A percentile compares a stretch with the other conserved stretches of the same genome.
Evolutionary conservation across 2,113 vertebrate genomes (phyloP).

Genomic region (Panthera uncia): DNA sequence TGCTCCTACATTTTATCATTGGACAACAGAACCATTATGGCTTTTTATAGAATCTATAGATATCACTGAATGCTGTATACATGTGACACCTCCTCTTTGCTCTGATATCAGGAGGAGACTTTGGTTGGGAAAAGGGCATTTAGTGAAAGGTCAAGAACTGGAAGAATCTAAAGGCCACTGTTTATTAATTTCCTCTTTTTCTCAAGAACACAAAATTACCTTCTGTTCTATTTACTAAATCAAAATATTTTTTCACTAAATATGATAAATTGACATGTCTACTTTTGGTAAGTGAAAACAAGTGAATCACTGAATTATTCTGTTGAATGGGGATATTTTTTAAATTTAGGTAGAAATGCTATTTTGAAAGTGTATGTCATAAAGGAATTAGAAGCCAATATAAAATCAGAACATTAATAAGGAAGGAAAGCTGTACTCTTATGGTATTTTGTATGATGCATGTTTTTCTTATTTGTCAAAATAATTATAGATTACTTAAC

Average conservation of each 20-base stretch:
- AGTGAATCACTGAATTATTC: conserved; percentile 20
- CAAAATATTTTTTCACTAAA: conserved; percentile 30
- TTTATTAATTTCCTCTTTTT: conserved; percentile 27
- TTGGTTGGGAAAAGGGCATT: not conserved
- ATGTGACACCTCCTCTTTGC: not conserved
- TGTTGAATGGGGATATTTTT: conserved; percentile 24
- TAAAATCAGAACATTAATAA: conserved; percentile 33
- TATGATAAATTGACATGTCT: not conserved
- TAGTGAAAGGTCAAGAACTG: not conserved
- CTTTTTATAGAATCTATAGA: not conserved
- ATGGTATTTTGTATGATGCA: not conserved
- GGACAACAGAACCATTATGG: not conserved
- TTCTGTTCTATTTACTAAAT: not conserved
- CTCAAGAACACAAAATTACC: conserved; percentile 12
- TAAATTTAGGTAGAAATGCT: conserved; percentile 17
- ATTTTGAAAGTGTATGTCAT: conserved; percentile 25
- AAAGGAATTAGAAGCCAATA: conserved; percentile 34
- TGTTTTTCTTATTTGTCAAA: not conserved
- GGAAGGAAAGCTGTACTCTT: not conserved
- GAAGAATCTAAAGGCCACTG: not conserved
- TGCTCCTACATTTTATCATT: not conserved
- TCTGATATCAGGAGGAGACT: not conserved
- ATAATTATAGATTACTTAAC: not conserved
- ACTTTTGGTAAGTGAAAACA: conserved; percentile 34
- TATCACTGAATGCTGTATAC: not conserved